Conservation (phyloP, 2,113 vertebrate species). For the Sigmodon hispidus region DNA sequence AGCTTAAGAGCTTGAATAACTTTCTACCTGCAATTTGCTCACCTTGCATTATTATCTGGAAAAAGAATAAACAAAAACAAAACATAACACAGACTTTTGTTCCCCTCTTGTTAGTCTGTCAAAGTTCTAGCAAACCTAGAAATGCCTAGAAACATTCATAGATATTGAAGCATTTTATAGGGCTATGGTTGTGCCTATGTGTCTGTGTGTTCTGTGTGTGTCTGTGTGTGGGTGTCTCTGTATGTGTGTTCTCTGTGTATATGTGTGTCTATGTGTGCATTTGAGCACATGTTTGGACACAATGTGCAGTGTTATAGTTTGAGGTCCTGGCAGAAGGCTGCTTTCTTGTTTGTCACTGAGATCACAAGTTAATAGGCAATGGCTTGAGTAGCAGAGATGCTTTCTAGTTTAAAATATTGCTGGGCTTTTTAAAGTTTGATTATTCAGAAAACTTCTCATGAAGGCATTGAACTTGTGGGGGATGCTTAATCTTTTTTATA, state of each 20-base stretch:
- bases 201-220: background rate
- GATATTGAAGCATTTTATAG: background rate
- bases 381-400: background rate
- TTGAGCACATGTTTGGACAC: background rate
- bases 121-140: background rate
- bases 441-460: background rate
- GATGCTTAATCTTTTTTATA: background rate
- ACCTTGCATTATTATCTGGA: background rate
- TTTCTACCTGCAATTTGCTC: background rate
- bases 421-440: background rate
- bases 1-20: background rate
- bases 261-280: background rate
- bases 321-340: background rate
- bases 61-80: too few relatives aligned
- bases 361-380: background rate
- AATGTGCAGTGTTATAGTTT: background rate
- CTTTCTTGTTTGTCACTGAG: background rate
- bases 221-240: background rate
- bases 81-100: background rate
- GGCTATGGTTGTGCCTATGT: background rate
- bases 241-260: background rate
- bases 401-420: slow-evolving; percentile 57
- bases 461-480: background rate
- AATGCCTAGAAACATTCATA: background rate
- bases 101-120: background rate